Evolutionary conservation across 2,888 invertebrate species (phyloP), one percentile per base, ranked within the genome.

Genomic region (Deilephila porcellus): DNA sequence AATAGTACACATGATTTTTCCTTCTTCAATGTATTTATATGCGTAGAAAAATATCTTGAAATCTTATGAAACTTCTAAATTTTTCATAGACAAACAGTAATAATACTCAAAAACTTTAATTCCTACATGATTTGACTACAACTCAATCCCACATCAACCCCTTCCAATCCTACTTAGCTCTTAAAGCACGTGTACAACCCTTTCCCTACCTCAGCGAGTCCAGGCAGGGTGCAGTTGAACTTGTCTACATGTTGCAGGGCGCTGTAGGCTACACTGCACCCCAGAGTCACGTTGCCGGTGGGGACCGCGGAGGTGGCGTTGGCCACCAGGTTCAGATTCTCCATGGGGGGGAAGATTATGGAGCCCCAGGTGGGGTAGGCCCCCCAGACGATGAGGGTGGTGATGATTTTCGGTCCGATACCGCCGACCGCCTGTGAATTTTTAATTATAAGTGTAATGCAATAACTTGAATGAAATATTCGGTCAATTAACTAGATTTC

Each of bases 361-460:
- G 93, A 91, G 0, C 97, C 98, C 95, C 97, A 97, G 0, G 97
- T 97, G 64, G 97, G 97, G 88, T 97, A 97, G 25, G 97, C 95
- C 0, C 96, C 89, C 87, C 97, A 97, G 14, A 98, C 95, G 4
- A 97, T 90, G 3, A 97, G 82, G 0, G 98, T 95, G 0, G 98
- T 97, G 70, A 98, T 96, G 11, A 97, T 89, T 77, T 97, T 97
- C 45, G 98, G 97, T 0, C 97, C 96, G 76, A 97, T 96, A 17
- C 98, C 98, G 72, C 97, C 97, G 76, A 97, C 93, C 0, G 96
- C 96, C 97, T 97, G 90, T 32, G 73, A 60, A 32, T n/a, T 25
- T 8, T 32, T 34, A 32, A 60, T 34, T 20, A 19, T 32, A 25
- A n/a, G 60, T 60, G 19, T 8, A 8, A 37, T 2, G 8, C 7